A percentile compares a stretch with the other conserved stretches of the same genome.
phyloP scores from a whole-genome alignment of 1,140 invertebrate species.

The Magallana gigas region DNA sequence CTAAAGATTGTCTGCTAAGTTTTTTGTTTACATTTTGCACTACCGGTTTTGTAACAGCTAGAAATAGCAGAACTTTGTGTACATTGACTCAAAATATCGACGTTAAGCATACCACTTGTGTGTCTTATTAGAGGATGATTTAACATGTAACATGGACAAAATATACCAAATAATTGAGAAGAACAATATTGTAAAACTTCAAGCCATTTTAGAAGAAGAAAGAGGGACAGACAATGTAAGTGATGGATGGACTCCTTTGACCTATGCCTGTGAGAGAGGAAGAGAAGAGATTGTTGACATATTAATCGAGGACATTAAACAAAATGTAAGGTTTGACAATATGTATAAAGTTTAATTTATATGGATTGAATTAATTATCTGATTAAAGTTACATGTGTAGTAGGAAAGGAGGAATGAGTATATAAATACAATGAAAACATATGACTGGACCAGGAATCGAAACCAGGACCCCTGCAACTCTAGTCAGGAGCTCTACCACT shows the following conservation, averaged over 20 bases:
- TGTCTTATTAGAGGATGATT: not conserved
- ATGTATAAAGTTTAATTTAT: not conserved
- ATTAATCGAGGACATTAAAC: constrained; percentile 40
- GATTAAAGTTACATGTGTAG: too few relatives aligned
- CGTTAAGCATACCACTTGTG: too few relatives aligned
- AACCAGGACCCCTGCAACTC: too few relatives aligned
- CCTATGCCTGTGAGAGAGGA: constrained; percentile 56
- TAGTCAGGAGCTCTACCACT: too few relatives aligned
- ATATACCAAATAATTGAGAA: constrained; percentile 40
- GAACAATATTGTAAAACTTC: constrained; percentile 44
- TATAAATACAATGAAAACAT: too few relatives aligned
- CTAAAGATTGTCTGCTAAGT: not conserved
- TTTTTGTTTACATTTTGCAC: constrained; percentile 3
- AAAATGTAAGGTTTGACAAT: not conserved
- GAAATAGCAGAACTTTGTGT: too few relatives aligned
- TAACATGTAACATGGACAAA: constrained; percentile 7
- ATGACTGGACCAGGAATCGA: too few relatives aligned
- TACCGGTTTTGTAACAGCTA: not conserved
- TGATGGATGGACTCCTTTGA: constrained; percentile 59
- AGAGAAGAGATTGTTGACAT: constrained; percentile 48
- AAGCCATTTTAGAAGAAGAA: constrained; percentile 40
- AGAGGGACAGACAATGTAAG: constrained; percentile 44
- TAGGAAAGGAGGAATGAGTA: too few relatives aligned
- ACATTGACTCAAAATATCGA: too few relatives aligned
- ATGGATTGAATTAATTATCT: too few relatives aligned